Base-by-base conservation (phyloP, 2,113 vertebrate species). In the Etheostoma cragini region DNA sequence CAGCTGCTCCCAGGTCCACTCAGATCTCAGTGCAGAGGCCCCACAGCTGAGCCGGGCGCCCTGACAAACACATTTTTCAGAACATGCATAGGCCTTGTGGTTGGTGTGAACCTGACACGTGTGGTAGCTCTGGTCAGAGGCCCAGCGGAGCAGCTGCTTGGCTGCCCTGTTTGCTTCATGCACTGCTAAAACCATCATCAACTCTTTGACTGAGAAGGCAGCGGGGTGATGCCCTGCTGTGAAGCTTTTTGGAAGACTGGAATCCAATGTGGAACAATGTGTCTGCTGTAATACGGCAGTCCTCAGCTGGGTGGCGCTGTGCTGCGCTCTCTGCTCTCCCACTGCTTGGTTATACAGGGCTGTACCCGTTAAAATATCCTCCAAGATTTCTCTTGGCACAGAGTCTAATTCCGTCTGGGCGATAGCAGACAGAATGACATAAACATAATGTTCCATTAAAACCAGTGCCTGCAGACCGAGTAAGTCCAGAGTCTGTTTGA, bases 291-390 rank as follows among this genome's bases (percentile, higher is more conserved):
- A 68, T 19, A 86, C 45, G 30, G 68, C 47, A 38, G 61, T 86
- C 68, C 71, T 86, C 58, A 61, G 76, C 42, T 69, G 72, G 62
- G 73, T 74, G 74, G 62, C 21, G 22, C 38, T 73, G 50, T 84
- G 60, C 26, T 91, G 90, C 3, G 10, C 13, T 54, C 69, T 86
- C 30, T 86, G 82, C 72, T 93, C 89, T 12, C 83, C 76, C 33
- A 93, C 69, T n/a, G 67, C 79, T n/a, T 91, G 91, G 81, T 91
- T 95, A 5, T 92, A 95, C 21, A 93, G 53, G 26, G 87, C 89
- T 1, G 82, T 67, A 1, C 91, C 92, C 47, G 74, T 67, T 57
- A 94, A 45, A 78, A 94, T 82, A 50, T 95, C 94, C 66, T 91
- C 87, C 68, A 96, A 68, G 6, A 87, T 80, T 5, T 93, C 93